phyloP scores from a whole-genome alignment of 2,113 vertebrate genomes.

The Todiramphus chloris region DNA sequence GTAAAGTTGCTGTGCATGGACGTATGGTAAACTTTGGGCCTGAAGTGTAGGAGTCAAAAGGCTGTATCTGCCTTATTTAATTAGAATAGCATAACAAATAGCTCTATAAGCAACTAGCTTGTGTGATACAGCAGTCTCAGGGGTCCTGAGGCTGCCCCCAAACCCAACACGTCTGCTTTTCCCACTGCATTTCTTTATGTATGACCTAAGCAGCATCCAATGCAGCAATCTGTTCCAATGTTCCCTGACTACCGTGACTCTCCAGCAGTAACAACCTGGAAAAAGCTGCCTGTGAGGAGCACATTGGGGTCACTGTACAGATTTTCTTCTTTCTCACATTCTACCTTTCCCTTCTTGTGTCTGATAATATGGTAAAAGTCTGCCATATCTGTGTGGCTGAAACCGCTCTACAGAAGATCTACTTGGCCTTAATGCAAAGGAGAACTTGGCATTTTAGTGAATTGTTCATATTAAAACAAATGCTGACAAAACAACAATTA shows the following conservation, averaged over 20 bases:
- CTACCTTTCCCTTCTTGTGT: not conserved
- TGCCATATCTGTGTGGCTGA: not conserved
- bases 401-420: not conserved
- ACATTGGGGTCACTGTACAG: accelerated
- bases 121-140: not conserved
- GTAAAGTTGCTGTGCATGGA: not conserved
- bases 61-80: not conserved
- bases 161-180: accelerated
- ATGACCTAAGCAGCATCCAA: not conserved
- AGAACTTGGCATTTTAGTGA: not conserved
- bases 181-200: not conserved
- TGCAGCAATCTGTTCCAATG: not conserved
- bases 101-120: not conserved
- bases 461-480: not conserved
- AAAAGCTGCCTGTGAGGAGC: not conserved
- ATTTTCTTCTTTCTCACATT: not conserved
- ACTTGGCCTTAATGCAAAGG: not conserved
- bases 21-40: not conserved
- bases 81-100: not conserved
- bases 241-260: not conserved
- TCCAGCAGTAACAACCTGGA: not conserved
- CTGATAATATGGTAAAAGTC: not conserved
- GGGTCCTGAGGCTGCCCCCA: not conserved
- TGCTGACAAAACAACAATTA: not conserved
- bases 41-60: not conserved